These are phyloP conservation scores for Philypnodon macrostomus DNA, from an alignment of 2,797 vertebrate genomes.

Conservation along the genomic window DNA sequence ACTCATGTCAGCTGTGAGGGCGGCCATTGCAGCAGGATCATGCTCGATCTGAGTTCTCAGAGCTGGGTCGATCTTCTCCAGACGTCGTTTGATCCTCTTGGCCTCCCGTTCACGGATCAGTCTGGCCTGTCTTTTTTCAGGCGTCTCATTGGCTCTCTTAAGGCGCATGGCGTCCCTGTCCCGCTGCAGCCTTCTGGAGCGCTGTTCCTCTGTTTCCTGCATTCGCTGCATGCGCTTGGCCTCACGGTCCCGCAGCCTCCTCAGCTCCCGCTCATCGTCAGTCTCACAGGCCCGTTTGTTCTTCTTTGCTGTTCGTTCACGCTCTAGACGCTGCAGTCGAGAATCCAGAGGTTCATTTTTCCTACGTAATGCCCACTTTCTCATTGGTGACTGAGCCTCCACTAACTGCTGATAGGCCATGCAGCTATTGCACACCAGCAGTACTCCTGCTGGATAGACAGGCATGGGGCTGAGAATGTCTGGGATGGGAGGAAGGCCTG, in stretches of 20 bases:
- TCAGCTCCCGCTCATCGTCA: conserved; percentile 86
- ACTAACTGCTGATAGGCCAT: conserved; percentile 89
- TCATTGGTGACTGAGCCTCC: conserved; percentile 82
- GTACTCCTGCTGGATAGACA: conserved; percentile 89
- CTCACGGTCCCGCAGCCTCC: conserved; percentile 91
- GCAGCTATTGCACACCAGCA: conserved; percentile 96
- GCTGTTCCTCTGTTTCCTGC: conserved; percentile 94
- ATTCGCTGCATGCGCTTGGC: conserved; percentile 95
- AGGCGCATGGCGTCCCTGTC: conserved; percentile 96
- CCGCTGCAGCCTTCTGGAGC: conserved; percentile 88
- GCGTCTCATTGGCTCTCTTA: conserved; percentile 94
- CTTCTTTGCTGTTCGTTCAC: conserved; percentile 95
- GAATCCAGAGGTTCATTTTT: conserved; percentile 91
- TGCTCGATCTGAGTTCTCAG: conserved; percentile 95
- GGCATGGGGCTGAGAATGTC: conserved; percentile 79
- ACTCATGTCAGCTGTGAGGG: conserved; percentile 95
- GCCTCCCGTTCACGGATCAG: conserved; percentile 94
- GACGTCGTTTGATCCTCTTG: conserved; percentile 90
- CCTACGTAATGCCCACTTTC: conserved; percentile 89
- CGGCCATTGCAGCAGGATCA: conserved; percentile 93
- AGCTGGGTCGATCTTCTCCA: conserved; percentile 98
- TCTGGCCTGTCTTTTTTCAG: conserved; percentile 92
- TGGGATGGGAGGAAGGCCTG: conserved; percentile 72
- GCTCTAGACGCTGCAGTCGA: conserved; percentile 88
- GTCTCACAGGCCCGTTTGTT: conserved; percentile 92